Base-by-base conservation (phyloP, 2,797 vertebrate species). In the Propithecus perrieri region DNA sequence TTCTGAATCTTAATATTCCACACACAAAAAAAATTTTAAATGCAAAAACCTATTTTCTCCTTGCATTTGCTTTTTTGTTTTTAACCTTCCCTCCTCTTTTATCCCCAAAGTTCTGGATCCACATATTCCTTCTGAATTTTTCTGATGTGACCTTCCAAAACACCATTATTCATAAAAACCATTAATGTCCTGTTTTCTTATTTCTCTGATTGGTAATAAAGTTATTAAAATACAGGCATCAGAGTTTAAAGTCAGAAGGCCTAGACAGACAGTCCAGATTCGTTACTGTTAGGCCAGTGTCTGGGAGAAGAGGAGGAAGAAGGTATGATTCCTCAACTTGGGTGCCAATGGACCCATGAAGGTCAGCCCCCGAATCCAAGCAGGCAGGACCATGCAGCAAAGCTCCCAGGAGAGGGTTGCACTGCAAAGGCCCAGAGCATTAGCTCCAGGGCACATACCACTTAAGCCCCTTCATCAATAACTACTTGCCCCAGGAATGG, bases 401-500 rank as follows among this genome's bases (percentile, higher is more conserved):
- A 85, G 30, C 50, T 79, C 83, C 69, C 0, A 1, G 55, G 57
- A 92, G 50, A 65, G 10, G 38, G 0, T 4, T 20, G 33, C 17
- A 5, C 50, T 38, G 24, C 88, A 24, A 46, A 48, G 33, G 11
- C 85, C n/a, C 13, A 2, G 46, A 75, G 71, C 92, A 89, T 89
- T 78, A 89, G 72, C 85, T 71, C 24, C 5, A 15, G 50, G 38
- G 35, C 85, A 96, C 91, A 87, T 14, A 87, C 94, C 95, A 97
- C 96, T 97, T 96, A 97, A 95, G 91, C 61, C 43, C 96, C 93
- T 86, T 93, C 96, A 96, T 97, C 96, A 96, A 96, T 96, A 97
- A 98, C 86, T 89, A 94, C 96, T 97, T 94, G 95, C 91, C 89
- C 94, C 59, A 89, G 90, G 78, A 97, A 85, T 33, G n/a, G 95